These are phyloP conservation scores for Chrysocyon brachyurus DNA, from an alignment of 2,797 vertebrate genomes.

Conservation along the genomic window DNA sequence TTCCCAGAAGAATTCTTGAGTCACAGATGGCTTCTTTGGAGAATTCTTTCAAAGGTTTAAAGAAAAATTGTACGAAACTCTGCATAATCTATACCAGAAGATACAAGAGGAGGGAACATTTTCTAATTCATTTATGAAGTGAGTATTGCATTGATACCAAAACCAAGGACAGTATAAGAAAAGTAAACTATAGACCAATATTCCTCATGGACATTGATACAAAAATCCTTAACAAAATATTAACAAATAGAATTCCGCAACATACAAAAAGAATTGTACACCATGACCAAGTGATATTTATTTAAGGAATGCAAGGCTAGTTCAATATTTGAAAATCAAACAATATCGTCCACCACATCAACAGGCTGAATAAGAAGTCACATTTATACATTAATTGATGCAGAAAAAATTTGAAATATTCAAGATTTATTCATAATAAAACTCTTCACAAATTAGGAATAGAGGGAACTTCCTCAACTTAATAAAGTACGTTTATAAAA, in stretches of 20 bases:
- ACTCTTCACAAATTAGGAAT: background rate
- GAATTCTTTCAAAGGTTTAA: background rate
- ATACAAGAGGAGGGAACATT: background rate
- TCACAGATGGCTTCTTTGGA: background rate
- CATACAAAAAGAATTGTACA: background rate
- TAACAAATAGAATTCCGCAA: background rate
- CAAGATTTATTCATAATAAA: background rate
- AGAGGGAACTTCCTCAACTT: background rate
- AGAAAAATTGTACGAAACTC: background rate
- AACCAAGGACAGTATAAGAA: background rate
- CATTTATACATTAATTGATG: background rate
- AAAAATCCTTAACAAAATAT: background rate
- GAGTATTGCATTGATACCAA: background rate
- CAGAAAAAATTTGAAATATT: background rate
- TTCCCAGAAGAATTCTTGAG: background rate
- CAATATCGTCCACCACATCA: background rate
- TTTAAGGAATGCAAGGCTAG: background rate
- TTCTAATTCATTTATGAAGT: background rate
- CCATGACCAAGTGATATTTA: background rate
- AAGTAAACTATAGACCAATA: background rate
- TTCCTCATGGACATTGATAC: background rate
- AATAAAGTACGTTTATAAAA: background rate
- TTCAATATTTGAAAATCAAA: conserved; percentile 33
- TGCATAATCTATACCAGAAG: background rate
- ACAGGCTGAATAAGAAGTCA: background rate